These are phyloP conservation scores for Nomada hirtipes DNA, from an alignment of 2,888 invertebrate species.

Conservation along the genomic window DNA sequence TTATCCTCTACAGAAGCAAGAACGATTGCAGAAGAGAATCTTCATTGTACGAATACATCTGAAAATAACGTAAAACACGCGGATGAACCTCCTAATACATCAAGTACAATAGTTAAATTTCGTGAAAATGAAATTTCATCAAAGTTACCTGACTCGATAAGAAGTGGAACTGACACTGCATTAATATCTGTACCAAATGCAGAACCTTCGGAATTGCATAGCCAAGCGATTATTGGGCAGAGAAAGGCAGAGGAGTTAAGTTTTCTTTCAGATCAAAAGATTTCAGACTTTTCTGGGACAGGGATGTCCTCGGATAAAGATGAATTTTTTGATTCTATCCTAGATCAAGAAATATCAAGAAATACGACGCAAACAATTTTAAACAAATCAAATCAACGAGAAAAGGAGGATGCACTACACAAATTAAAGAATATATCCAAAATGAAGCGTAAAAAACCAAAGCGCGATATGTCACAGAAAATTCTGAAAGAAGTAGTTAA, in stretches of 20 bases:
- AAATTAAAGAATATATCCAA: slow-evolving; percentile 67
- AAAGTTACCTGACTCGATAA: slow-evolving; percentile 23
- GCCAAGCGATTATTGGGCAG: neutral
- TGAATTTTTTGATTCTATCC: neutral
- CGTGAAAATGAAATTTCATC: neutral
- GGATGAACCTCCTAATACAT: neutral
- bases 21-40: neutral
- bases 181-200: neutral
- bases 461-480: slow-evolving; percentile 55
- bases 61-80: neutral
- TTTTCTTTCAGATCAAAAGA: neutral
- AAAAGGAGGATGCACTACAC: slow-evolving; percentile 51
- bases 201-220: neutral
- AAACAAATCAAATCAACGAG: neutral
- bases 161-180: slow-evolving; percentile 36
- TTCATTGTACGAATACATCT: neutral
- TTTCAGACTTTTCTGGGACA: neutral
- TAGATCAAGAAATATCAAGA: slow-evolving; percentile 24
- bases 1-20: neutral
- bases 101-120: neutral
- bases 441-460: slow-evolving; percentile 66
- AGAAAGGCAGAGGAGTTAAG: neutral
- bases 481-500: slow-evolving; percentile 60
- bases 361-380: neutral
- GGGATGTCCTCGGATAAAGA: neutral